These are phyloP conservation scores for Heliconius melpomene DNA, from an alignment of 1,140 invertebrate species.

Conservation along the genomic window DNA sequence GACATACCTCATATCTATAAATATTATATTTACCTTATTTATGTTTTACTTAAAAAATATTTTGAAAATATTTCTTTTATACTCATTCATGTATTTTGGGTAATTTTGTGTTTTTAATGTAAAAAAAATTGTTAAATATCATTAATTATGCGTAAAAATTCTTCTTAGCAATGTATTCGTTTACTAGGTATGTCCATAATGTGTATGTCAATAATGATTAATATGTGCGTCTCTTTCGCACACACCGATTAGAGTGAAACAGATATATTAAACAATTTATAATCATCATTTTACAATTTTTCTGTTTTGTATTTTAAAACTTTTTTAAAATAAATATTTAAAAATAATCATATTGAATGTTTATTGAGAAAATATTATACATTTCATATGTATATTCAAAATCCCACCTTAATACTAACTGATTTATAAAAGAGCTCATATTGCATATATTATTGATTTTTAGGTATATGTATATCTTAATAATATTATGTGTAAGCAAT, in stretches of 20 bases:
- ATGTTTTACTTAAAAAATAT: not conserved
- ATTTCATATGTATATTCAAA: not conserved
- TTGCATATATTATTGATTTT: no score
- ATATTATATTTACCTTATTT: not conserved
- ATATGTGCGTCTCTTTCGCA: slow-evolving; percentile 20
- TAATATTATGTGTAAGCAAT: not conserved
- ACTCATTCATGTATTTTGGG: not conserved
- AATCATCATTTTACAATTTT: not conserved
- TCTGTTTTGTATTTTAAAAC: no score
- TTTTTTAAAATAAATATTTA: no score
- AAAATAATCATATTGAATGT: no score
- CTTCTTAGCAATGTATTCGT: not conserved
- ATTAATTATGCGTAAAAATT: not conserved
- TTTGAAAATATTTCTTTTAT: no score
- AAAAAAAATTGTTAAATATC: not conserved
- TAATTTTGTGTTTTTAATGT: not conserved
- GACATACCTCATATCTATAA: not conserved
- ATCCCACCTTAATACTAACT: not conserved
- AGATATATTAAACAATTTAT: slow-evolving; percentile 1
- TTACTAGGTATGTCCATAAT: slow-evolving; percentile 4
- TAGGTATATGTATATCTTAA: not conserved
- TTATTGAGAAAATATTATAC: not conserved
- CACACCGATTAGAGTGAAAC: slow-evolving; percentile 14
- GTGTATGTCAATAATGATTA: not conserved
- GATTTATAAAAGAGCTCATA: no score